Percentiles rank a stretch among this genome's conserved stretches.
phyloP scores from a whole-genome alignment of 2,797 vertebrate genomes.

The Oreochromis mossambicus region DNA sequence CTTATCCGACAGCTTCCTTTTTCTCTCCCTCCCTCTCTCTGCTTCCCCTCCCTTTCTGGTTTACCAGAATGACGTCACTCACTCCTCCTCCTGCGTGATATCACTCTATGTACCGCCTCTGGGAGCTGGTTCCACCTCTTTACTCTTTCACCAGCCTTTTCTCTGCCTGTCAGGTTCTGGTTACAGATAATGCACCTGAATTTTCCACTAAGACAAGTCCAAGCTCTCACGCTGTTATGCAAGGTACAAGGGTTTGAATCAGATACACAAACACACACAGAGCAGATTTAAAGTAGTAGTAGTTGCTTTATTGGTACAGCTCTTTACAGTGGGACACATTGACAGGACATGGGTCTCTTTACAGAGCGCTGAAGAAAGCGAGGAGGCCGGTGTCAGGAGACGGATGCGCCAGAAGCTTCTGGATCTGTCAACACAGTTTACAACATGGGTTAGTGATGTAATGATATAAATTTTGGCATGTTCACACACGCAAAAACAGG shows the following conservation, averaged over 20 bases:
- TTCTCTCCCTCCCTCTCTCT: conserved; percentile 52
- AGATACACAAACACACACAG: background rate
- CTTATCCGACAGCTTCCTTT: conserved; percentile 72
- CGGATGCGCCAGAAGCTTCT: conserved; percentile 74
- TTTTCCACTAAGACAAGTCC: background rate
- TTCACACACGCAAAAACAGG: background rate
- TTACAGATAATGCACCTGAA: background rate
- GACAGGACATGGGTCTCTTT: conserved; percentile 20
- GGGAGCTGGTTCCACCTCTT: conserved; percentile 35
- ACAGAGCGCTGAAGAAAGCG: conserved; percentile 72
- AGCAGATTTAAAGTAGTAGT: background rate
- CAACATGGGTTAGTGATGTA: background rate
- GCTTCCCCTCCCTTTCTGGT: conserved; percentile 72
- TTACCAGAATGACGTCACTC: conserved; percentile 62
- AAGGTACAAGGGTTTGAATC: background rate
- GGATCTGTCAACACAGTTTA: conserved; percentile 60
- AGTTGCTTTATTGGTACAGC: conserved; percentile 48
- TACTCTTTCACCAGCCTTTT: background rate
- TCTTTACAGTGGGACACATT: background rate
- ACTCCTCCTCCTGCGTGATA: conserved; percentile 61
- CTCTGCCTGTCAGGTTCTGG: background rate
- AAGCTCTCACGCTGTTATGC: background rate
- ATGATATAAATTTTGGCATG: background rate
- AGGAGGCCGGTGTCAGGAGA: conserved; percentile 79
- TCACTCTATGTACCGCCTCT: conserved; percentile 48